These are phyloP conservation scores for Tethya wilhelma DNA, from an alignment of 37 sponge, comb jelly and placozoan genomes.

Conservation along the genomic window DNA sequence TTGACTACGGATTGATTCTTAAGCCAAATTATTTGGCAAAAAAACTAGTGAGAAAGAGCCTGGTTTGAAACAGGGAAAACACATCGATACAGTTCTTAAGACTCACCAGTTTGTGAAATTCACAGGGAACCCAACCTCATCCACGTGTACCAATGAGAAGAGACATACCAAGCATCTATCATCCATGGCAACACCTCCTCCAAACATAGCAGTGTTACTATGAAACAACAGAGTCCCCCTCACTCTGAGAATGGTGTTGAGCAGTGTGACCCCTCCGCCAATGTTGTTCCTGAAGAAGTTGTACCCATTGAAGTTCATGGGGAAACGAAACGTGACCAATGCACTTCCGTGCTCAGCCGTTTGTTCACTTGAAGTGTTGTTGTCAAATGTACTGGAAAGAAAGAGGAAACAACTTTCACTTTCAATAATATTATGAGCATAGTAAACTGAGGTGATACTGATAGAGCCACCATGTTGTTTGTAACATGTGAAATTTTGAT, in stretches of 20 bases:
- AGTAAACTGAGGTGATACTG: no score
- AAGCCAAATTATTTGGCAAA: background rate
- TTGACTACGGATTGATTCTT: no score
- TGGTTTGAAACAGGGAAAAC: background rate
- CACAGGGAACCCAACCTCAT: conserved; percentile 77
- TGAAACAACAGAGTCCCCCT: conserved; percentile 46
- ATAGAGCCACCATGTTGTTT: no score
- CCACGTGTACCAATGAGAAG: conserved; percentile 60
- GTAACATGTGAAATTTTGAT: no score
- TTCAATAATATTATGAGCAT: no score
- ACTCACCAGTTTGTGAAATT: conserved; percentile 61
- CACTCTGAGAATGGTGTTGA: conserved; percentile 64
- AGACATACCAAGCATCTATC: conserved; percentile 67
- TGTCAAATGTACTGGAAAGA: no score
- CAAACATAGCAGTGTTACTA: conserved; percentile 69
- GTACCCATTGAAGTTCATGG: conserved; percentile 48
- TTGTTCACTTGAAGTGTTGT: no score
- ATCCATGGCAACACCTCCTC: conserved; percentile 77
- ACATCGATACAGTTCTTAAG: background rate
- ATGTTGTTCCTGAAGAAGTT: conserved; percentile 59
- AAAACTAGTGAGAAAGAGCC: background rate
- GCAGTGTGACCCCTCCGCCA: conserved; percentile 76
- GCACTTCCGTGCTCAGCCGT: conserved; percentile 57
- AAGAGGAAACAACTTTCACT: no score
- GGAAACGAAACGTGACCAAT: conserved; percentile 78